These are phyloP conservation scores for Actias luna DNA, from an alignment of 2,888 invertebrate species.

Conservation along the genomic window DNA sequence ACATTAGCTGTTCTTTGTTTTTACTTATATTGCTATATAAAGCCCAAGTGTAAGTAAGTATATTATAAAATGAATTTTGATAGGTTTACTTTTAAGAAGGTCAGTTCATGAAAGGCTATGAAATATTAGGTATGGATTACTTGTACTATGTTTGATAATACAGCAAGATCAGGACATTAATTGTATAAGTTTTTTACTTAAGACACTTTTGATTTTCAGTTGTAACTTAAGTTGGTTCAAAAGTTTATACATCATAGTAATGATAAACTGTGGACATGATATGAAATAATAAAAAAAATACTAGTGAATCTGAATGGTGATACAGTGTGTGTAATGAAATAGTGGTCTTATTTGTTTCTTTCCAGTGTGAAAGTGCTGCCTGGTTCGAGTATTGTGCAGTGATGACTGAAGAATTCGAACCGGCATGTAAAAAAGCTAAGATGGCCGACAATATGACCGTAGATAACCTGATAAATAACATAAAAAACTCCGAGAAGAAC, in stretches of 20 bases:
- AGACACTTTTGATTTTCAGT: background rate
- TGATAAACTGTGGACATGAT: background rate
- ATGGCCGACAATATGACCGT: constrained; percentile 33
- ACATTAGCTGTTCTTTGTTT: too few relatives aligned
- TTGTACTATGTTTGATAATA: background rate
- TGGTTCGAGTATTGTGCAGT: constrained; percentile 15
- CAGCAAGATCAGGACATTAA: background rate
- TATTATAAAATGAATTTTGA: background rate
- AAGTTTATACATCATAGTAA: background rate
- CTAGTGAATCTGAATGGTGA: constrained; percentile 12
- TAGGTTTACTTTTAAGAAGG: background rate
- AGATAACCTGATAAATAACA: constrained; percentile 41
- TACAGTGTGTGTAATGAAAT: constrained; percentile 59
- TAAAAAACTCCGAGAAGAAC: constrained; percentile 46
- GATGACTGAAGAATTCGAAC: constrained; percentile 37
- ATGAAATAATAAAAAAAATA: background rate
- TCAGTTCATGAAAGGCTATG: background rate
- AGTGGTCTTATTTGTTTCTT: constrained; percentile 63
- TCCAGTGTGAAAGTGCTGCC: constrained; percentile 48
- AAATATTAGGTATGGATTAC: too few relatives aligned
- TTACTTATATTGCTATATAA: background rate
- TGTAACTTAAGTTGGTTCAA: background rate
- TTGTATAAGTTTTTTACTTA: background rate
- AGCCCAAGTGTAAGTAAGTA: background rate
- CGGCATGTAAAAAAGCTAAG: constrained; percentile 52